Base-by-base conservation (phyloP, 2,888 invertebrate species). In the Unio pictorum region DNA sequence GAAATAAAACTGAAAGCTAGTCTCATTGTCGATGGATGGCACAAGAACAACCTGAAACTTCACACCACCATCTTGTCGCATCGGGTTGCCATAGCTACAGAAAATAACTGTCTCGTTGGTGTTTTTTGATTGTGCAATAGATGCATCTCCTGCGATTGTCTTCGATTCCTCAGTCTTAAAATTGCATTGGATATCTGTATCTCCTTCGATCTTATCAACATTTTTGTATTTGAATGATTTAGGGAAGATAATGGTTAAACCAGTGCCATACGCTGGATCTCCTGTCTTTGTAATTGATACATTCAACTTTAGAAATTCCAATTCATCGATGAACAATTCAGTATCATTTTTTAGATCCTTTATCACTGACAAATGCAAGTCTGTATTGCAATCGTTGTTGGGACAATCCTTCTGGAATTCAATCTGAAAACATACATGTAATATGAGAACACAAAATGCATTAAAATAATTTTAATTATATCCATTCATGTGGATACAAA, bases 201-300 rank as follows among this genome's bases (percentile, higher is more conserved):
- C 64, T 11, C 79, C 81, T 3, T 54, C 34, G 1, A 74, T 23
- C 23, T 76, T 66, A 45, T 69, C 62, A 0, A 70, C 65, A 45
- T 76, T 71, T 7, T 69, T 76, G 59, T 76, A 81, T 15, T 70
- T 54, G 5, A 81, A 63, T 15, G 64, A 63, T 18, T 73, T 66
- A 3, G 84, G 82, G 61, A 76, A 81, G 20, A 56, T 71, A 23
- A 83, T 61, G 23, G 70, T 70, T 23, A 82, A 73, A 5, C 73
- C 68, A 0, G 84, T 79, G 0, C 80, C 76, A 64, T 80, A 81
- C 0, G 84, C 78, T 11, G 78, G 76, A 30, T 84, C 81, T 5
- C 81, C 82, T n/a, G 61, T 67, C 67, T 84, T 84, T 17, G 71
- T 69, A 23, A 84, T 59, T 11, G 66, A 69, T 15, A 83, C 68